These are phyloP conservation scores for Drosophila vallismaia DNA, from an alignment of 2,888 invertebrate species.

Conservation along the genomic window DNA sequence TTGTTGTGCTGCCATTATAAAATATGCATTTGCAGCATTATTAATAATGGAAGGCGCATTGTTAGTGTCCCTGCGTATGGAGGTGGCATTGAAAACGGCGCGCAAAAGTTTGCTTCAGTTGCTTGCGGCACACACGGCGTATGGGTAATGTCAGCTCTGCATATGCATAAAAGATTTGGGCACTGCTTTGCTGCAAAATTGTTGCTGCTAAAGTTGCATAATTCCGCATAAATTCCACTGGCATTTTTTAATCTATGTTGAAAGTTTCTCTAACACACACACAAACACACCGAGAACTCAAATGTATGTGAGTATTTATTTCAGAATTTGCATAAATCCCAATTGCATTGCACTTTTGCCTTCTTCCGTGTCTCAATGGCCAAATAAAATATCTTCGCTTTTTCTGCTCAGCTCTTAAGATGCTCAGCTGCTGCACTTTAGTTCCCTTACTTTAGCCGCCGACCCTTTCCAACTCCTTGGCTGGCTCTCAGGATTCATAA, in stretches of 20 bases:
- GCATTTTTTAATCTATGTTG: conserved; percentile 76
- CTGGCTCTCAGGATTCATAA: conserved; percentile 68
- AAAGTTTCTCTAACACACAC: conserved; percentile 56
- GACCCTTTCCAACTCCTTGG: conserved; percentile 40
- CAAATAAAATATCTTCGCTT: conserved; percentile 71
- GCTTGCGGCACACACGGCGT: conserved; percentile 51
- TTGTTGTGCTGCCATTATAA: conserved; percentile 54
- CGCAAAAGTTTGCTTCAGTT: conserved; percentile 45
- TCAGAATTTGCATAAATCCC: conserved; percentile 76
- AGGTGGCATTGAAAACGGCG: conserved; percentile 65
- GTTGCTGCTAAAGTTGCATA: conserved; percentile 57
- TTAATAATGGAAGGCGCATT: conserved; percentile 57
- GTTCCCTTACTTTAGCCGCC: conserved; percentile 7
- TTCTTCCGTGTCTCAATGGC: conserved; percentile 70
- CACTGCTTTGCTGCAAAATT: conserved; percentile 25
- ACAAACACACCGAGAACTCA: conserved; percentile 11
- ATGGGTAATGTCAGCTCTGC: conserved; percentile 69
- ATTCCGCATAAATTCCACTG: conserved; percentile 73
- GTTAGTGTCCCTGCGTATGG: conserved; percentile 43
- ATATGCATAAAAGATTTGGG: conserved; percentile 68
- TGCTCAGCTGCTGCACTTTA: conserved; percentile 72
- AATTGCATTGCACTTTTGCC: conserved; percentile 76
- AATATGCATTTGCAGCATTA: conserved; percentile 68
- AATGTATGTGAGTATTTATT: conserved; percentile 46
- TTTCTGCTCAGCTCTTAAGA: conserved; percentile 31